A percentile compares a stretch with the other conserved stretches of the same genome.
Evolutionary conservation across 2,113 vertebrate genomes (phyloP).

Genomic region (Drymodes brunneopygia): DNA sequence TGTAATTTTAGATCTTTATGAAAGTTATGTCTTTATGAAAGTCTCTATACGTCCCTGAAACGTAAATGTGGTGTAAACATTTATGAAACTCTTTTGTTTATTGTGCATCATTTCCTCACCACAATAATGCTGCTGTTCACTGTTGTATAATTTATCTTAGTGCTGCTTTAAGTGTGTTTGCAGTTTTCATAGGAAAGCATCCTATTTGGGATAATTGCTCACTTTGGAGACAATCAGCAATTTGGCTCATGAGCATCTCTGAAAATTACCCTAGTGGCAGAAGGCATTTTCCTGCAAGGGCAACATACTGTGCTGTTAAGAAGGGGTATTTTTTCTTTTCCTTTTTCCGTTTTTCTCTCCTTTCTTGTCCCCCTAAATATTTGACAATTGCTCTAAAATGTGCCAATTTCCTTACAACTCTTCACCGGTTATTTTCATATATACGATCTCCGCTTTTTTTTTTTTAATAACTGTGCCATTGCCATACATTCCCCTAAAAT

Average conservation of each 20-base stretch:
- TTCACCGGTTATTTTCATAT: neutral
- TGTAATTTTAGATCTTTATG: neutral
- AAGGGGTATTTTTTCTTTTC: neutral
- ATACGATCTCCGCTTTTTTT: neutral
- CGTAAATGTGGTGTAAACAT: neutral
- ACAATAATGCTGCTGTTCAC: constrained; percentile 10
- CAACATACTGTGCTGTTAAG: neutral
- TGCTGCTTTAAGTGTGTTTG: constrained; percentile 57
- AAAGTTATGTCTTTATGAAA: neutral
- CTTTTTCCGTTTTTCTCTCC: neutral
- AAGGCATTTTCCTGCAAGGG: constrained; percentile 43
- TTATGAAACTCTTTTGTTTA: constrained; percentile 47
- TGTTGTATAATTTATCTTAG: constrained; percentile 44
- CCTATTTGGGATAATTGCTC: constrained; percentile 68
- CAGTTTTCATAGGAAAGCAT: constrained; percentile 50
- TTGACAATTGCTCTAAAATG: neutral
- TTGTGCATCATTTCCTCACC: constrained; percentile 33
- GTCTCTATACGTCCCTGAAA: neutral
- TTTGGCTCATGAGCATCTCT: constrained; percentile 60
- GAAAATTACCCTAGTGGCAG: constrained; percentile 60
- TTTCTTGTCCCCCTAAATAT: neutral
- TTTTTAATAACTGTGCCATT: neutral
- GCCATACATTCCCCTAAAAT: neutral
- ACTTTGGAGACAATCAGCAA: constrained; percentile 58
- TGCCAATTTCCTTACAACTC: neutral